Base-by-base conservation (phyloP, 2,888 invertebrate species). In the Eristalinus sepulchralis region DNA sequence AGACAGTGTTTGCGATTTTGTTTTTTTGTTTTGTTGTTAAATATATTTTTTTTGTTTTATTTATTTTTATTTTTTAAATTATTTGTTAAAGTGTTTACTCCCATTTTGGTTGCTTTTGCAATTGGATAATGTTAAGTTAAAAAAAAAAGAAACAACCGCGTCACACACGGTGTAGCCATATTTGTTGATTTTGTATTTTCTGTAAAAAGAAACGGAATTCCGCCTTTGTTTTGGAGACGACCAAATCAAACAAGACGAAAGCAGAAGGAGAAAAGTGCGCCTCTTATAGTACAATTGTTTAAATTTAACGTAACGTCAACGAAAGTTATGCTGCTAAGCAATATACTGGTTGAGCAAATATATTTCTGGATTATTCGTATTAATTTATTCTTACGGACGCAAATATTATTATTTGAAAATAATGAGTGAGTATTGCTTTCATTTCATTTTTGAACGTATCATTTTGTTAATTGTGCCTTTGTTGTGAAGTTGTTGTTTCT, bases 281-380 rank as follows among this genome's bases (percentile, higher is more conserved):
- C 86, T 83, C 66, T 36, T 55, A 79, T 83, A 86, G 83, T 82
- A 86, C 86, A 86, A 86, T 24, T 57, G 4, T 57, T 57, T 57
- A 78, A 55, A 63, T 57, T 70, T 66, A 24, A 76, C 79, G 60
- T 22, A 34, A 67, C 63, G 17, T 36, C 62, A 73, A 60, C n/a
- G 64, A 68, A 82, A 86, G 86, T 86, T 79, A 86, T 86, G 86
- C 86, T 78, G 78, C 75, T 71, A 36, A 83, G 83, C 77, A 82
- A 82, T 64, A 55, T 85, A 73, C 60, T 82, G 59, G 77, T 73
- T 53, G 73, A 39, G 72, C 85, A 85, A 73, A 78, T 72, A 63
- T 78, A 85, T 85, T 85, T 82, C 55, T 85, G 85, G 85, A 85
- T 85, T 72, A 82, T 85, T 36, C 77, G 82, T 68, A 77, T 80